phyloP scores from a whole-genome alignment of 2,113 vertebrate genomes.

The Centropus unirufus region DNA sequence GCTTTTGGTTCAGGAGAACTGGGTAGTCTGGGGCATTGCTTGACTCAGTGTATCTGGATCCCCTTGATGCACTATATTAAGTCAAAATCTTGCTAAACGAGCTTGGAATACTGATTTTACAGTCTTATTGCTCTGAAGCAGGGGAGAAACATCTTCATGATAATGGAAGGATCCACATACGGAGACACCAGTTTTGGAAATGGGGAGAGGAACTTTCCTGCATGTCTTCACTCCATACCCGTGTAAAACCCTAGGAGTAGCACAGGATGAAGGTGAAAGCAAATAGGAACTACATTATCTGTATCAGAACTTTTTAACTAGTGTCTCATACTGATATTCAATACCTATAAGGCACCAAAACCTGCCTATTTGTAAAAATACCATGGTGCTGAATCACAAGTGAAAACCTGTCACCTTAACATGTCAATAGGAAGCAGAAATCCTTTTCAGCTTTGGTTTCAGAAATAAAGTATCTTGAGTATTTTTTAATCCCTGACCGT shows the following conservation, averaged over 20 bases:
- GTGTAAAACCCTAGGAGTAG: neutral
- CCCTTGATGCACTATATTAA: neutral
- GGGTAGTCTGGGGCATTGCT: neutral
- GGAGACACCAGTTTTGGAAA: neutral
- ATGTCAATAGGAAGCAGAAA: neutral
- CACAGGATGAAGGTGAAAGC: neutral
- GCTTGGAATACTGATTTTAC: neutral
- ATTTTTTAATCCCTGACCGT: neutral
- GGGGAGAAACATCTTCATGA: rapidly evolving
- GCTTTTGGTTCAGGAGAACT: neutral
- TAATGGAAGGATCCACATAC: neutral
- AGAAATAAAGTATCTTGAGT: neutral
- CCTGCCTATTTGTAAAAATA: neutral
- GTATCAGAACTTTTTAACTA: neutral
- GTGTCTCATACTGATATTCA: neutral
- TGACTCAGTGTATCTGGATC: neutral
- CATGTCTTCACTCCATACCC: neutral
- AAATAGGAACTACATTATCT: neutral
- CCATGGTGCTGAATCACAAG: neutral
- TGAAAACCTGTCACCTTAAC: neutral
- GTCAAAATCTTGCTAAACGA: neutral
- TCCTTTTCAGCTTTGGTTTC: neutral
- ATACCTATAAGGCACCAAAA: neutral
- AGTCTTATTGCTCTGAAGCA: neutral
- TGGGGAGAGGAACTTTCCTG: neutral